A percentile compares a stretch with the other conserved stretches of the same genome.
These are phyloP conservation scores for Mobula birostris DNA, from an alignment of 2,113 vertebrate genomes.

Conservation along the genomic window DNA sequence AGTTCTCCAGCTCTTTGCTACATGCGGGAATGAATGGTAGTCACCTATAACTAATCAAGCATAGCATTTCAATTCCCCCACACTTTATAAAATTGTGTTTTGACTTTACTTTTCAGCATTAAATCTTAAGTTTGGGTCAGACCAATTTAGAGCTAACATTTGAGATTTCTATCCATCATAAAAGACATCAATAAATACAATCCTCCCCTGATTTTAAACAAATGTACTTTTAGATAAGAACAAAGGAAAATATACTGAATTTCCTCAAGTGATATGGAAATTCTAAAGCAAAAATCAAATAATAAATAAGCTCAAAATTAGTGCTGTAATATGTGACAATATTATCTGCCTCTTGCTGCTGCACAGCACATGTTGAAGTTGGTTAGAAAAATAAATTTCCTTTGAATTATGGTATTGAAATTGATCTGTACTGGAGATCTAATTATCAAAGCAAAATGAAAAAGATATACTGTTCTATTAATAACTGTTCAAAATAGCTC, in stretches of 20 bases:
- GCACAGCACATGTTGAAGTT: slow-evolving; percentile 59
- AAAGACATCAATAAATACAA: slow-evolving; percentile 4
- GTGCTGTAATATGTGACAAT: slow-evolving; percentile 30
- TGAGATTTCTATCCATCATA: not conserved
- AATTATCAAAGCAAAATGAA: slow-evolving; percentile 68
- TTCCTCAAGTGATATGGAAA: not conserved
- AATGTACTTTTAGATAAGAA: not conserved
- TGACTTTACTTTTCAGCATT: not conserved
- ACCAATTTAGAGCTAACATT: not conserved
- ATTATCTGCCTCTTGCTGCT: slow-evolving; percentile 27
- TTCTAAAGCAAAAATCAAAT: slow-evolving; percentile 13
- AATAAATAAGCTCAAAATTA: slow-evolving; percentile 23
- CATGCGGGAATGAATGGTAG: not conserved
- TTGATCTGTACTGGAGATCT: slow-evolving; percentile 52
- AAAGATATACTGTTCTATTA: slow-evolving; percentile 54
- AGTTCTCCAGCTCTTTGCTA: not conserved
- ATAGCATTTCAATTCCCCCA: not conserved
- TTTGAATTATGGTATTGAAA: slow-evolving; percentile 58
- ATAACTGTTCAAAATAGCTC: slow-evolving; percentile 55
- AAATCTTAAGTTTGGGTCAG: not conserved
- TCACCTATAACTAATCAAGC: not conserved
- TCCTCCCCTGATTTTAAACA: not conserved
- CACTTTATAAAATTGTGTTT: not conserved
- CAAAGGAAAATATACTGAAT: not conserved
- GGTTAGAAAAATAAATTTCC: slow-evolving; percentile 51